Conservation (phyloP, 2,113 vertebrate genomes). For the Picathartes gymnocephalus region DNA sequence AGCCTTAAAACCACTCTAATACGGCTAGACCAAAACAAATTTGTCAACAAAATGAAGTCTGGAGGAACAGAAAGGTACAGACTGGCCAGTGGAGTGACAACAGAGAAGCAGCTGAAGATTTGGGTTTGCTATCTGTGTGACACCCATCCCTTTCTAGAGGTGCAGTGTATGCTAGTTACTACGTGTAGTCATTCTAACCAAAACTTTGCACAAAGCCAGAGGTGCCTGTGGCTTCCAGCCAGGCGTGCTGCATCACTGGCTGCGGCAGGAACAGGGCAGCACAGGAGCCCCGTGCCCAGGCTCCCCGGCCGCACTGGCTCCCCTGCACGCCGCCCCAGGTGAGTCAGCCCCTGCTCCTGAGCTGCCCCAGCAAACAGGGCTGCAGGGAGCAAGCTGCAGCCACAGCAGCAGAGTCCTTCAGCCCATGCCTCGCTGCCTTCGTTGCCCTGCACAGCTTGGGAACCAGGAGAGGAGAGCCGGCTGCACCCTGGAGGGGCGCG, state of each 20-base stretch:
- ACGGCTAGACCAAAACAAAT: not conserved
- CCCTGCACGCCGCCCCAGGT: rapidly evolving
- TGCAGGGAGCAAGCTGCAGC: not conserved
- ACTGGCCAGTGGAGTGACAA: not conserved
- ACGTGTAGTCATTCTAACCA: rapidly evolving
- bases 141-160: not conserved
- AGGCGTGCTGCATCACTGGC: rapidly evolving
- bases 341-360: rapidly evolving
- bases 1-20: not conserved
- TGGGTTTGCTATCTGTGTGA: not conserved
- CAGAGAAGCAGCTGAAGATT: not conserved
- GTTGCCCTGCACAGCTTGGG: not conserved
- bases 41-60: not conserved
- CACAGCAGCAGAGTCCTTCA: not conserved
- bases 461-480: not conserved
- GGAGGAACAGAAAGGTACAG: not conserved
- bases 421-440: rapidly evolving
- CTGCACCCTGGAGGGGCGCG: not conserved
- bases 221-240: not conserved
- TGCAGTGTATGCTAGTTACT: rapidly evolving
- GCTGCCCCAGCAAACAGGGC: not conserved
- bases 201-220: rapidly evolving
- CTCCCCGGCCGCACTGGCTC: rapidly evolving
- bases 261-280: rapidly evolving
- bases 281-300: not conserved